These are phyloP conservation scores for Parambassis ranga DNA, from an alignment of 2,797 vertebrate genomes.

Conservation along the genomic window DNA sequence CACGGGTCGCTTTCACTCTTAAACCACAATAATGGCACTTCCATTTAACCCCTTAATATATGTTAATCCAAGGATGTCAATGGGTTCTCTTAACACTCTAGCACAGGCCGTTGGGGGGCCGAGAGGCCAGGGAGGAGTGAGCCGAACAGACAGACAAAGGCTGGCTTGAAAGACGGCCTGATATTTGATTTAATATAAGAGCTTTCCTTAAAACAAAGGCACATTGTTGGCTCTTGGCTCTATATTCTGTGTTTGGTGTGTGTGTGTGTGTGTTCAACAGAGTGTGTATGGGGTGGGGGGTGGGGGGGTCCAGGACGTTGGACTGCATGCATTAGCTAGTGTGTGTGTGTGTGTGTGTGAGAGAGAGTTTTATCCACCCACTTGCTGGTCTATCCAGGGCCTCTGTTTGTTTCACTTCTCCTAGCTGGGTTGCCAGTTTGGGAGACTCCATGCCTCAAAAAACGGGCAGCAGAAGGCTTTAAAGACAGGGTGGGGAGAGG, in stretches of 20 bases:
- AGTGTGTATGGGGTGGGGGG: conserved; percentile 15
- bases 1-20: conserved; percentile 68
- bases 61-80: conserved; percentile 79
- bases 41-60: conserved; percentile 79
- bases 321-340: conserved; percentile 9
- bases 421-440: conserved; percentile 62
- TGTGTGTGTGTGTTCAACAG: conserved; percentile 32
- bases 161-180: conserved; percentile 58
- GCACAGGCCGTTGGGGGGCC: conserved; percentile 59
- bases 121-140: conserved; percentile 50
- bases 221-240: conserved; percentile 64
- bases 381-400: conserved; percentile 48
- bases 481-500: conserved; percentile 69
- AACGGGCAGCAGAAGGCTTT: conserved; percentile 66
- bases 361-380: conserved; percentile 59
- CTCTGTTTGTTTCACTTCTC: conserved; percentile 53
- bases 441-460: conserved; percentile 54
- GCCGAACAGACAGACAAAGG: conserved; percentile 61
- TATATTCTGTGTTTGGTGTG: conserved; percentile 41
- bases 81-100: conserved; percentile 72
- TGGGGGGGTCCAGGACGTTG: conserved; percentile 35
- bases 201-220: conserved; percentile 70
- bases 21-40: conserved; percentile 75
- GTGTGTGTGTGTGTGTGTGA: neutral
- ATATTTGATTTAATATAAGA: conserved; percentile 76